These are phyloP conservation scores for Thymelicus acteon DNA, from an alignment of 2,888 invertebrate genomes.

Conservation along the genomic window DNA sequence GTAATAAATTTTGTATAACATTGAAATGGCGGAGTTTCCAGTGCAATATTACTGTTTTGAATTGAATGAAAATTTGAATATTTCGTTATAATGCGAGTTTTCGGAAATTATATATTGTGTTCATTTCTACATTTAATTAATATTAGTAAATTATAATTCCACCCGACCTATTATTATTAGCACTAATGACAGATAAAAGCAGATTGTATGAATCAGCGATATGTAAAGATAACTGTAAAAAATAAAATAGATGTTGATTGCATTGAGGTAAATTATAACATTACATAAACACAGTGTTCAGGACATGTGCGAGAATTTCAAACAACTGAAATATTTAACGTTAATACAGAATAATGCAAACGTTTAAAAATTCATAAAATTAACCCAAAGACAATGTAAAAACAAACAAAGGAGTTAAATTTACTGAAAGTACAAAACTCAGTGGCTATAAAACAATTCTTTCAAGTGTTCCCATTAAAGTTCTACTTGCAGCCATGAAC, in stretches of 20 bases:
- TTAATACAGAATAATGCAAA: too few species aligned
- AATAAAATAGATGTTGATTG: too few species aligned
- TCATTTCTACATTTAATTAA: background rate
- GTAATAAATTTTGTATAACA: conserved; percentile 24
- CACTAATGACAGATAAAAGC: too few species aligned
- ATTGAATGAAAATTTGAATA: conserved; percentile 17
- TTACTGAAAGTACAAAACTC: conserved; percentile 25
- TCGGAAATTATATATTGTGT: background rate
- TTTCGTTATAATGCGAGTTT: background rate
- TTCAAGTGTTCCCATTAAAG: conserved; percentile 39
- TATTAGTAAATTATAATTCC: background rate
- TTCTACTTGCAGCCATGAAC: conserved; percentile 36
- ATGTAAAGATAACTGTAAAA: too few species aligned
- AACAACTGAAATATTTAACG: too few species aligned
- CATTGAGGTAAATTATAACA: too few species aligned
- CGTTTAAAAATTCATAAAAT: background rate
- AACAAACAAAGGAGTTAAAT: conserved; percentile 21
- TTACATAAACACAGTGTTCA: too few species aligned
- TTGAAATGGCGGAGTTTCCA: conserved; percentile 15
- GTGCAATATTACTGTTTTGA: conserved; percentile 27
- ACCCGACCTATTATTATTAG: too few species aligned
- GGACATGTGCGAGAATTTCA: too few species aligned
- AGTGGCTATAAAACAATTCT: conserved; percentile 35
- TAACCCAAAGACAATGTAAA: background rate
- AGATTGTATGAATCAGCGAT: too few species aligned